Conservation (phyloP, 2,888 invertebrate species). For the Diarsia dahlii region DNA sequence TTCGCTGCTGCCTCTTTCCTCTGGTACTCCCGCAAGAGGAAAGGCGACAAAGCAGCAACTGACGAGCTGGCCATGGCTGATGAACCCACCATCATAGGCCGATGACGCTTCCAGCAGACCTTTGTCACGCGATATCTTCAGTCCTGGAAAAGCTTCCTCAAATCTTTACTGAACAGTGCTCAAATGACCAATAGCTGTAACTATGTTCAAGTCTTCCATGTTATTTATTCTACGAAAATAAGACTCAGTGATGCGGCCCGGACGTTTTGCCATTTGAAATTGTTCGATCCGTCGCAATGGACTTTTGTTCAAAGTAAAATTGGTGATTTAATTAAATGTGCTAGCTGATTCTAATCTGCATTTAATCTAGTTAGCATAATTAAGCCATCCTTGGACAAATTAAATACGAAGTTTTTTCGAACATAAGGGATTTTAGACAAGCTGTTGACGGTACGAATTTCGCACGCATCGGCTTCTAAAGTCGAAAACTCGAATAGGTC, state of each 20-base stretch:
- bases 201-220: conserved; percentile 85
- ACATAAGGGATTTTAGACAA: background rate
- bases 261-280: conserved; percentile 43
- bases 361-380: background rate
- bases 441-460: conserved; percentile 8
- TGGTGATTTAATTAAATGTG: conserved; percentile 5
- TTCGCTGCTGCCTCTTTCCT: conserved; percentile 94
- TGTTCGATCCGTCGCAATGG: conserved; percentile 2
- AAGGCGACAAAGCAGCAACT: conserved; percentile 95
- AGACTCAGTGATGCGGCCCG: conserved; percentile 63
- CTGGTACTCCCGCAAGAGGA: conserved; percentile 95
- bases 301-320: conserved; percentile 18
- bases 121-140: conserved; percentile 70
- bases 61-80: conserved; percentile 96
- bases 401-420: background rate
- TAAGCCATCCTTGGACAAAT: background rate
- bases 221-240: conserved; percentile 72
- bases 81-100: conserved; percentile 95
- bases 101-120: conserved; percentile 85
- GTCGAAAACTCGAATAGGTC: conserved; percentile 17
- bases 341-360: conserved; percentile 4
- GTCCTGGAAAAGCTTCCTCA: conserved; percentile 79
- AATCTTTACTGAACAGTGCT: conserved; percentile 88
- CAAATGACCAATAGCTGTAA: conserved; percentile 87
- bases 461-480: conserved; percentile 14